phyloP scores from a whole-genome alignment of 2,113 vertebrate genomes.

The Poecile atricapillus region DNA sequence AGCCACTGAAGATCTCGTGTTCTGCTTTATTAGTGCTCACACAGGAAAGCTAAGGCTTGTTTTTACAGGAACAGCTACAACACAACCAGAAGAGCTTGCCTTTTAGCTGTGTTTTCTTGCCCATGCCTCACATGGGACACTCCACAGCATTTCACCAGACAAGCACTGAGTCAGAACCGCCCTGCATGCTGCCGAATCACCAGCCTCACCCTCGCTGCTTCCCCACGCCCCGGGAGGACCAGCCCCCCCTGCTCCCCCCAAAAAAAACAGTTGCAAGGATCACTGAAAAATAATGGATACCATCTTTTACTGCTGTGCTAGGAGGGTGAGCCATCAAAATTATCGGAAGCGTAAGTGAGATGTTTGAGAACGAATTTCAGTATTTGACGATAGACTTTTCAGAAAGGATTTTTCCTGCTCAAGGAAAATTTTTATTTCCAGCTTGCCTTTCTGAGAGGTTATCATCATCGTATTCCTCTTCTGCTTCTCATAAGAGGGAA shows the following conservation, averaged over 20 bases:
- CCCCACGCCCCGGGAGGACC: neutral
- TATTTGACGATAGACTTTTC: neutral
- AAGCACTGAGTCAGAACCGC: neutral
- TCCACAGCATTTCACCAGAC: neutral
- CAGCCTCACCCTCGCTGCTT: neutral
- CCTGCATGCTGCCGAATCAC: neutral
- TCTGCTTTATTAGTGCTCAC: neutral
- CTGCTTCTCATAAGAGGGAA: neutral
- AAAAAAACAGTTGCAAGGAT: neutral
- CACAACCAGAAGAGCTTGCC: neutral
- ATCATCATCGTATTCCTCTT: neutral
- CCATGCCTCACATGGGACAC: constrained; percentile 49
- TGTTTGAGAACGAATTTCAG: neutral
- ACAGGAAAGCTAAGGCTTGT: neutral
- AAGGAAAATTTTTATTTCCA: constrained; percentile 14
- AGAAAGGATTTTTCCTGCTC: neutral
- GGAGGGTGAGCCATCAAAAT: neutral
- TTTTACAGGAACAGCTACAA: neutral
- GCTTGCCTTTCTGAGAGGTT: neutral
- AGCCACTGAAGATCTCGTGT: too few species aligned
- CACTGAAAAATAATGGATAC: neutral
- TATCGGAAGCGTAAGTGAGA: neutral
- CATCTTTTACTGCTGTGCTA: neutral
- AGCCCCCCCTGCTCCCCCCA: neutral
- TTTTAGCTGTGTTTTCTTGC: neutral